Evolutionary conservation across 2,888 invertebrate species (phyloP), one percentile per base, ranked within the genome.

Genomic region (Ectemnius continuus): DNA sequence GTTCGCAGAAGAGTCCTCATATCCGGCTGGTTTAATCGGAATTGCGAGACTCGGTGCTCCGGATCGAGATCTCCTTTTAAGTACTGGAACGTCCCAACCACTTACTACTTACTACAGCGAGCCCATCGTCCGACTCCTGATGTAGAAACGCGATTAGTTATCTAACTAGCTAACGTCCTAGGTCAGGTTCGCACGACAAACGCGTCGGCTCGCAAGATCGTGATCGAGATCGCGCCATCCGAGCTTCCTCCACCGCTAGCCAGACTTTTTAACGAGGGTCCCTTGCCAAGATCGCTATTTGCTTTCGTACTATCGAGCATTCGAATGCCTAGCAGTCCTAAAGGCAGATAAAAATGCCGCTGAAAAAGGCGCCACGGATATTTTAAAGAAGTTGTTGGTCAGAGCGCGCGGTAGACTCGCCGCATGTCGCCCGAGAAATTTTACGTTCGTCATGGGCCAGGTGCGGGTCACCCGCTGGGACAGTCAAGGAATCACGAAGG

Each of bases 161-260:
- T 66, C 73, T 70, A 70, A 79, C 69, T 70, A 69, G 63, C 61
- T 67, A 65, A 61, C 70, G 36, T 23, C 71, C 61, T 79, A 79
- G 79, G 79, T 79, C 79, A 79, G 79, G 79, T 79, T 79, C 79
- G 76, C 79, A 79, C 79, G 79, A 79, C 71, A 65, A 76, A 70
- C 76, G 56, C 73, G 73, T 73, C 67, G 64, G 67, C 67, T 45
- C 61, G 76, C 66, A 57, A 73, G 76, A 69, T 72, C 72, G 67
- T 68, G 72, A 67, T 71, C 66, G 60, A 68, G 63, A 77, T 77
- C 76, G 64, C 64, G 69, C 66, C 76, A 76, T 59, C 67, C 26
- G 18, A 56, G 26, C 52, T 26, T 23, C 59, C 58, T 11, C 47
- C 63, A 67, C 67, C 16, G 6, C 52, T 52, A 52, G 52, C 52